Percentiles rank a stretch among this genome's conserved stretches.
Conservation (phyloP, 2,888 invertebrate genomes). For the Caenorhabditis sinica region DNA sequence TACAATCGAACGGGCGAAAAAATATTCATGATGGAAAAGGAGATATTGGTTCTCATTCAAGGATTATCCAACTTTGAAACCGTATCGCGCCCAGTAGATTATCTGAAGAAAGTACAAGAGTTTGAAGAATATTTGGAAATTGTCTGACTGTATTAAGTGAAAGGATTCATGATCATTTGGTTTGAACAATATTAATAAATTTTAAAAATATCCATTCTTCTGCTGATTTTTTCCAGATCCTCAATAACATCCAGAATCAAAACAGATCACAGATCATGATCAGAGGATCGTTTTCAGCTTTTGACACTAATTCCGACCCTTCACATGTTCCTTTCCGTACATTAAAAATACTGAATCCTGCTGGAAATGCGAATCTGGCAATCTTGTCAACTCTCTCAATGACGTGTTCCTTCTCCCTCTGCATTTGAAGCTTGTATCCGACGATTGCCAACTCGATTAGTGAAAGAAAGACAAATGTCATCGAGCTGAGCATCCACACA, state of each 20-base stretch:
- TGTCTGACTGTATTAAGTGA: not conserved
- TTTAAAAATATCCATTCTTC: not conserved
- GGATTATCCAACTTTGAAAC: constrained; percentile 60
- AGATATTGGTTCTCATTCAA: not conserved
- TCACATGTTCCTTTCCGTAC: constrained; percentile 29
- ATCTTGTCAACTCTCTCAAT: constrained; percentile 65
- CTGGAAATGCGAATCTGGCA: constrained; percentile 70
- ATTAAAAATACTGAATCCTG: constrained; percentile 74
- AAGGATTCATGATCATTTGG: no score
- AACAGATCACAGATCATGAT: no score
- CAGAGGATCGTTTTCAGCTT: no score
- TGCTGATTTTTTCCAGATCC: not conserved
- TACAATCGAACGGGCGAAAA: constrained; percentile 17
- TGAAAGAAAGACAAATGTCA: constrained; percentile 77
- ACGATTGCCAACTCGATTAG: constrained; percentile 76
- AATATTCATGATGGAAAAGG: not conserved
- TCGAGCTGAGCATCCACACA: constrained; percentile 79
- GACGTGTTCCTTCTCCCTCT: constrained; percentile 42
- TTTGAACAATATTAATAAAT: not conserved
- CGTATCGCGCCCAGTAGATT: constrained; percentile 72
- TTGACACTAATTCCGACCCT: no score
- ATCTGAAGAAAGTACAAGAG: constrained; percentile 62
- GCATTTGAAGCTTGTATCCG: constrained; percentile 63
- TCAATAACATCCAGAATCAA: not conserved
- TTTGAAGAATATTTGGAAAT: not conserved